These are phyloP conservation scores for Linyphia triangularis DNA, from an alignment of 2,888 invertebrate genomes.

Conservation along the genomic window DNA sequence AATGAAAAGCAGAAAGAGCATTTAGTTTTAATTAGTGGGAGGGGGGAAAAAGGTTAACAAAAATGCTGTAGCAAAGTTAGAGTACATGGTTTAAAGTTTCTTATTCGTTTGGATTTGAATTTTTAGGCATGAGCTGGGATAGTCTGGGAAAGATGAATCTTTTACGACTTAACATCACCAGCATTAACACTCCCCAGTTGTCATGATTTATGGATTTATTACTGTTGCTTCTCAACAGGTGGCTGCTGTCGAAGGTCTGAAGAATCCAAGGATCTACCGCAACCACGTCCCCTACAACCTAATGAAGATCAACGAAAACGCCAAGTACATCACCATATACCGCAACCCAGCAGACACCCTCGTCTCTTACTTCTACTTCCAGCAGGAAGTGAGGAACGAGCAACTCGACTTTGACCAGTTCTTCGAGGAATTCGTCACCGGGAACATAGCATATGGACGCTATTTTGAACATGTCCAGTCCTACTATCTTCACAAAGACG, in stretches of 20 bases:
- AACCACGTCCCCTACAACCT: constrained; percentile 48
- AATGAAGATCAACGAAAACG: constrained; percentile 20
- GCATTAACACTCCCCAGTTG: too few species aligned
- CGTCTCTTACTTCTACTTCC: constrained; percentile 80
- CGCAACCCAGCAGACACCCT: constrained; percentile 81
- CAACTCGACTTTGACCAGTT: constrained; percentile 78
- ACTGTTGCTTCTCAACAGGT: not conserved
- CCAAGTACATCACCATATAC: constrained; percentile 80
- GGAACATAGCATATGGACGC: constrained; percentile 77
- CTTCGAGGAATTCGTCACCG: constrained; percentile 79
- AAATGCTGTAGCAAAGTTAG: too few species aligned
- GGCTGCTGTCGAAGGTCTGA: constrained; percentile 4
- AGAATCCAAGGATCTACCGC: constrained; percentile 31
- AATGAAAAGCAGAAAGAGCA: too few species aligned
- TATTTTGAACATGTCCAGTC: constrained; percentile 73
- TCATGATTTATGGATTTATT: too few species aligned
- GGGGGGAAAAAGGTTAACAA: too few species aligned
- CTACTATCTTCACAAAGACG: constrained; percentile 69
- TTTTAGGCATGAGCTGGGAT: too few species aligned
- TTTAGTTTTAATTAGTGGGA: too few species aligned
- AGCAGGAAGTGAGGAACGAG: not conserved
- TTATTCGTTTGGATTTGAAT: too few species aligned
- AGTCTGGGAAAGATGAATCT: too few species aligned
- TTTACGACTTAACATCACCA: too few species aligned
- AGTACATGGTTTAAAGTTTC: too few species aligned